Evolutionary conservation across 2,888 invertebrate species (phyloP), one percentile per base, ranked within the genome.

Genomic region (Agriotes lineatus): DNA sequence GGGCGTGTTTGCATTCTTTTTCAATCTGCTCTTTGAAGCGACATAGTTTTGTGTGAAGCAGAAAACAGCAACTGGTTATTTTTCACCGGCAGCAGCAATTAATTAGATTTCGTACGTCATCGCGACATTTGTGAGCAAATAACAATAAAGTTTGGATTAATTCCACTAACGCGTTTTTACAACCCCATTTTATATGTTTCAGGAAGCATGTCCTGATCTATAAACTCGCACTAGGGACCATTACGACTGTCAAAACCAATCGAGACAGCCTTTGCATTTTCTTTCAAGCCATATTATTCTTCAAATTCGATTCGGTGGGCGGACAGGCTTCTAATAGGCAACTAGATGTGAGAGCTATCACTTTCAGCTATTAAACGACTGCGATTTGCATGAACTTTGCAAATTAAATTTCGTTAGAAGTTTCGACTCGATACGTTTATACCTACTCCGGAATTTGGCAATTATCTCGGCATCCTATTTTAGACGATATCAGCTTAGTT

Each of bases 341-440:
- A 14, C 14, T 12, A 12, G 37, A 37, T 37, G 14, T 37, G 2
- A 14, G 6, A 2, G 37, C 37, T 12, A 37, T 5, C n/a, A 10
- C 14, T 37, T 37, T 37, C 37, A 12, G 37, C n/a, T 37, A 14
- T 12, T 35, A 6, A 37, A 4, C 2, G 12, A 14, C 35, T n/a
- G 16, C 9, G 42, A 42, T 42, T 42, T 14, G 16, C 18, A 22
- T 10, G 22, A 48, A 48, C 48, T 48, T 48, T 3, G 48, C 7
- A 48, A 22, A 48, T 48, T 48, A 48, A 9, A 22, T 48, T 48
- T 48, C 22, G 22, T 22, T 12, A 22, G 44, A 48, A 48, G 12
- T 48, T 48, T 22, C 18, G 1, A 2, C 18, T 14, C 16, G 12
- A 48, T 48, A 48, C 20, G 22, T 48, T 48, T 20, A 9, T 3